Evolutionary conservation across 2,113 vertebrate species (phyloP).

Genomic region (Morphnarchus princeps): DNA sequence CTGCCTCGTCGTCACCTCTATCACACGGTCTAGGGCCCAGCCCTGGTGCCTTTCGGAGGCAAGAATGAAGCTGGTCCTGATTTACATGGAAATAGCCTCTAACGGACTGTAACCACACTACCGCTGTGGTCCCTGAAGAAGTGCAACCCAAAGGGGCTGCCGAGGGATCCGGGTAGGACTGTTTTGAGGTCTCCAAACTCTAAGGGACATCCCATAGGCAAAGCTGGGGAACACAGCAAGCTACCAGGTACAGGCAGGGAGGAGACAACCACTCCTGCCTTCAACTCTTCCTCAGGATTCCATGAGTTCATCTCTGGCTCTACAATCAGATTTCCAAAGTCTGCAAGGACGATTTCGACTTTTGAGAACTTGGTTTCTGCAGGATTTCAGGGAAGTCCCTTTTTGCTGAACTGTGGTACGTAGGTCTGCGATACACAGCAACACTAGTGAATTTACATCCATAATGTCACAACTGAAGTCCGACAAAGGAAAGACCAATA

Average conservation of each 20-base stretch:
- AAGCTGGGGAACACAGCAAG: neutral
- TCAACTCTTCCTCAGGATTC: neutral
- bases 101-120: neutral
- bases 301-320: neutral
- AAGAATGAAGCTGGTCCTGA: neutral
- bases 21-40: neutral
- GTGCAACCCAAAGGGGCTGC: neutral
- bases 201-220: neutral
- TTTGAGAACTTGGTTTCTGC: neutral
- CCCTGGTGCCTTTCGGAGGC: neutral
- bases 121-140: fast-evolving
- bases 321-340: neutral
- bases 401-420: neutral
- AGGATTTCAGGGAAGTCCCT: neutral
- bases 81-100: neutral
- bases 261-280: neutral
- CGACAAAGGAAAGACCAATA: neutral
- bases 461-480: neutral
- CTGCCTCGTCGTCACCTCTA: fast-evolving
- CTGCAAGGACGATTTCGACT: neutral
- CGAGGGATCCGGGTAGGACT: fast-evolving
- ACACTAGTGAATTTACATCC: neutral
- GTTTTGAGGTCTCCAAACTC: neutral
- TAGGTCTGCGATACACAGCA: neutral
- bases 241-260: neutral